Base-by-base conservation (phyloP, 1,140 invertebrate genomes). In the Tetragonula clypearis region DNA sequence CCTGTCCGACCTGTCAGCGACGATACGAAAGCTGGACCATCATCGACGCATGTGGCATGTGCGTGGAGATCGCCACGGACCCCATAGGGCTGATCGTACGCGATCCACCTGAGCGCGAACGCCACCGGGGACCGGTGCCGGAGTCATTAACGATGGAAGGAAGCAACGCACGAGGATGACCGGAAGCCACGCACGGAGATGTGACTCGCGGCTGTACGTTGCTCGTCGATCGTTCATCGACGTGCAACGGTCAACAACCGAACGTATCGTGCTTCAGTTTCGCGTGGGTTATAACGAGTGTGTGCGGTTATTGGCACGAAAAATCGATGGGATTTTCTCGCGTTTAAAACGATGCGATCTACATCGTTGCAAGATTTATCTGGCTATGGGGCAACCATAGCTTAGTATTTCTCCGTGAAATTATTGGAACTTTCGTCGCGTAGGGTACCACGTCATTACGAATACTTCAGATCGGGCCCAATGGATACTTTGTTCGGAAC, bases 161-260 rank as follows among this genome's bases (percentile, higher is more conserved):
- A 94, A 93, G 92, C 90, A 89, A 90, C 30, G 30, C 30, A 30
- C 85, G 85, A 79, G 74, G 90, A 90, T 90, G 92, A 87, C 92
- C 93, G 93, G 93, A 94, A 94, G 86, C 93, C 93, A 94, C 93
- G 93, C 93, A 91, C 93, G 84, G 91, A 93, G 93, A 93, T 94
- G 93, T 94, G 93, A 94, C 92, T 91, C 68, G 83, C 82, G 74
- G 74, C 68, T 84, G n/a, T 41, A 55, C 26, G 71, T 49, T 49
- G 19, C 58, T 56, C 60, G 62, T 74, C 82, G 80, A 75, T 69
- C 74, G 86, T 82, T 83, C 78, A 72, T 82, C 79, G 84, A 84
- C 82, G 76, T 79, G 58, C 78, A 79, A 79, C 84, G 89, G 91
- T 92, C 91, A 91, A 86, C 87, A 90, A 91, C 87, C 90, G 87